Conservation (phyloP, 2,797 vertebrate genomes). For the Spinibarbus caldwelli region DNA sequence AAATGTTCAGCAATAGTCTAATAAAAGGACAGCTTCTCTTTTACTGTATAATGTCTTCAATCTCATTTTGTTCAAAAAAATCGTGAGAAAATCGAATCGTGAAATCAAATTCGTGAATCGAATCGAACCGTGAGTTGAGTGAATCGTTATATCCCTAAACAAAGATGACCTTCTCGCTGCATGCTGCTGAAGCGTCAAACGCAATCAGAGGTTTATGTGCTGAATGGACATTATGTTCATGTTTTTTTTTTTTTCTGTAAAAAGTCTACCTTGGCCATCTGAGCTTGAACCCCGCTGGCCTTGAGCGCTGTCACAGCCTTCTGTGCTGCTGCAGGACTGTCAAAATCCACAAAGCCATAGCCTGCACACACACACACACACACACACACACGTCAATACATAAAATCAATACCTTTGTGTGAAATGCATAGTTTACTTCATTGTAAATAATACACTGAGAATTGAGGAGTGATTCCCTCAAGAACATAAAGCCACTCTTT, state of each 20-base stretch:
- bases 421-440: neutral
- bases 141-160: neutral
- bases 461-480: neutral
- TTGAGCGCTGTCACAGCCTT: slow-evolving; percentile 93
- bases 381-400: neutral
- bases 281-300: slow-evolving; percentile 92
- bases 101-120: too few species aligned
- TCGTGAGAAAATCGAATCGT: too few species aligned
- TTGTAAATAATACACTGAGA: neutral
- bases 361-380: slow-evolving; percentile 71
- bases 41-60: too few species aligned
- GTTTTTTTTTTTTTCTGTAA: neutral
- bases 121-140: too few species aligned
- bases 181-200: neutral
- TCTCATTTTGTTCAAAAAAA: too few species aligned
- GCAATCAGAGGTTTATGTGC: neutral
- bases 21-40: too few species aligned
- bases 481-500: neutral
- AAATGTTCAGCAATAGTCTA: too few species aligned
- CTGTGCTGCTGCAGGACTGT: slow-evolving; percentile 92
- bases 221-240: neutral
- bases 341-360: slow-evolving; percentile 95
- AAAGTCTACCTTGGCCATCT: slow-evolving; percentile 91
- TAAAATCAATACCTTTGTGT: neutral
- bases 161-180: neutral